Conservation (phyloP, 2,888 invertebrate species). For the Busseola fusca region DNA sequence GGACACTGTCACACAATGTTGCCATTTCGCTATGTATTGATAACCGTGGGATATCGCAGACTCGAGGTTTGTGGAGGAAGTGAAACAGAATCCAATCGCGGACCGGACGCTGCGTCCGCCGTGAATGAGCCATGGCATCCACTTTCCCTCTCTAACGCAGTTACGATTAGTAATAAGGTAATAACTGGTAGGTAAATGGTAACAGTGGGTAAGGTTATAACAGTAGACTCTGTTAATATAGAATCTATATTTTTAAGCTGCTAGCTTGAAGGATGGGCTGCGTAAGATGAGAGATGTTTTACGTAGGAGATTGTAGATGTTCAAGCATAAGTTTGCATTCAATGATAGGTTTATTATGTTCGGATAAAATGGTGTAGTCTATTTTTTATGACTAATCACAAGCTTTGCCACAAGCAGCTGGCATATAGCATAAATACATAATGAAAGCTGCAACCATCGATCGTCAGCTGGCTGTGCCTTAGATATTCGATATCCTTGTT, state of each 20-base stretch:
- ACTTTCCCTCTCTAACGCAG: conserved; percentile 64
- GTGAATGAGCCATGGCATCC: conserved; percentile 52
- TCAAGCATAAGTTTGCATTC: neutral
- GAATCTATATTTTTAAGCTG: conserved; percentile 23
- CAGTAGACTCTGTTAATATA: conserved; percentile 31
- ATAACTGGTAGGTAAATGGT: conserved; percentile 37
- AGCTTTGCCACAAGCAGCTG: neutral
- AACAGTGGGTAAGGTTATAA: conserved; percentile 38
- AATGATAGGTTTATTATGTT: neutral
- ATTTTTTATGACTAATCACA: neutral
- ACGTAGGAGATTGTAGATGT: neutral
- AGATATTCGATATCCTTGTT: conserved; percentile 33
- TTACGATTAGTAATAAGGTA: conserved; percentile 53
- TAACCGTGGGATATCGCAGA: conserved; percentile 66
- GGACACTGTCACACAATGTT: conserved; percentile 47
- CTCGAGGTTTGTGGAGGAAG: conserved; percentile 59
- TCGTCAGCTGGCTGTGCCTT: conserved; percentile 14
- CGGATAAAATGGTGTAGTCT: neutral
- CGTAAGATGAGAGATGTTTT: conserved; percentile 4
- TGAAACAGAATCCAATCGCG: conserved; percentile 65
- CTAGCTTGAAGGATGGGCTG: conserved; percentile 13
- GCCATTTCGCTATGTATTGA: conserved; percentile 58
- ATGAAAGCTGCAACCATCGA: conserved; percentile 10
- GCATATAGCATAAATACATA: neutral
- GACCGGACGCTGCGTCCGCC: conserved; percentile 61